These are phyloP conservation scores for Muscicapa comitata DNA, from an alignment of 2,797 vertebrate species.

Conservation along the genomic window DNA sequence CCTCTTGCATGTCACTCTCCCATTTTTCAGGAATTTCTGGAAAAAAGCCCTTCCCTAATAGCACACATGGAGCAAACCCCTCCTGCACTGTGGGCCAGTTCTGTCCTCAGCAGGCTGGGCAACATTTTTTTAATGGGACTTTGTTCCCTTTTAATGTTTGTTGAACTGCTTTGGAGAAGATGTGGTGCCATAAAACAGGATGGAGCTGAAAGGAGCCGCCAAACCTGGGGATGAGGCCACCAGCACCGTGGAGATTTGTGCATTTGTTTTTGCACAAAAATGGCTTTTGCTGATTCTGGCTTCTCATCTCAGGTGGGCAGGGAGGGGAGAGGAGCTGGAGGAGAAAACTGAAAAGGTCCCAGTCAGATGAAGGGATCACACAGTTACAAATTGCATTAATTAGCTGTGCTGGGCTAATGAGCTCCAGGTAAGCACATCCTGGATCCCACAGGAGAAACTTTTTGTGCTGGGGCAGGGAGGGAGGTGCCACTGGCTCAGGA, in stretches of 20 bases:
- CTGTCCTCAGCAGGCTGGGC: neutral
- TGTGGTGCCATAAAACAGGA: neutral
- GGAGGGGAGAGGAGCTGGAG: neutral
- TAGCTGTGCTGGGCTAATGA: neutral
- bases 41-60: neutral
- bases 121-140: fast-evolving
- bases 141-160: neutral
- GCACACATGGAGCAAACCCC: neutral
- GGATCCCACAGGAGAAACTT: neutral
- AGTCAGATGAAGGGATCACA: neutral
- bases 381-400: neutral
- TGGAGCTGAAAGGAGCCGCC: neutral
- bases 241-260: neutral
- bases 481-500: neutral
- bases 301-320: neutral
- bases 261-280: neutral
- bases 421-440: neutral
- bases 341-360: neutral
- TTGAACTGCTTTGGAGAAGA: neutral
- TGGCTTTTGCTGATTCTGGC: neutral
- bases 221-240: neutral
- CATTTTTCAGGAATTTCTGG: neutral
- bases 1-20: neutral
- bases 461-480: neutral
- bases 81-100: neutral